Evolutionary conservation across 2,888 invertebrate species (phyloP).

Genomic region (Julus scandinavius): DNA sequence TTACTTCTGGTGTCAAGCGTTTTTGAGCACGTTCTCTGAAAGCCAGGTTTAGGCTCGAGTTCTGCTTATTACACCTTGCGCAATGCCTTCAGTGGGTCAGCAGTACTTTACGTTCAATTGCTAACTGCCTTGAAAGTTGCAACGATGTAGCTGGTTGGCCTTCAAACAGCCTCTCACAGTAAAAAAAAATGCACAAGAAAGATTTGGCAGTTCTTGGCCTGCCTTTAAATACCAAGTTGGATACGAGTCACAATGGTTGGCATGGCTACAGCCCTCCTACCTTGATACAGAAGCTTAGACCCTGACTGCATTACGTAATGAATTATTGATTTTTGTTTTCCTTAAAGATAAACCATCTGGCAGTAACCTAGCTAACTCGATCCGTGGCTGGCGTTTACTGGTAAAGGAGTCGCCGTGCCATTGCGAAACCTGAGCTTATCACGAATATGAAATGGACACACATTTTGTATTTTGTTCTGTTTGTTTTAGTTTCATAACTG

Average conservation of each 20-base stretch:
- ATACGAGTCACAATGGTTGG: slow-evolving; percentile 16
- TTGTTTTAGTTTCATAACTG: too few relatives aligned
- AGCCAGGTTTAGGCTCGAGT: not conserved
- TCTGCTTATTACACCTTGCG: not conserved
- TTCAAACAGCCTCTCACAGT: not conserved
- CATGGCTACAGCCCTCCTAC: slow-evolving; percentile 17
- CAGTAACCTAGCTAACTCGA: too few relatives aligned
- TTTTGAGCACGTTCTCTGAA: not conserved
- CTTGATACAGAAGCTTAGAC: not conserved
- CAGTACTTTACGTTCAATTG: not conserved
- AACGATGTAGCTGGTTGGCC: not conserved
- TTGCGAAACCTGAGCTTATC: too few relatives aligned
- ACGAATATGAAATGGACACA: too few relatives aligned
- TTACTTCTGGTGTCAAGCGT: not conserved
- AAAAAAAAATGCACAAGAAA: not conserved
- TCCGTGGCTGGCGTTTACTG: too few relatives aligned
- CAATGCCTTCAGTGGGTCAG: not conserved
- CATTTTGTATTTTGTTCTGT: too few relatives aligned
- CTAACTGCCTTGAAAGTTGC: not conserved
- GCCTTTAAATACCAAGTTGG: not conserved
- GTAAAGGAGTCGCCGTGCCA: too few relatives aligned
- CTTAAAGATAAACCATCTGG: not conserved
- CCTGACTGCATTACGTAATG: not conserved
- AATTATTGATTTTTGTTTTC: slow-evolving; percentile 8
- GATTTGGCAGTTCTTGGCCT: not conserved